These are phyloP conservation scores for Labeo rohita DNA, from an alignment of 2,113 vertebrate species.

Conservation along the genomic window DNA sequence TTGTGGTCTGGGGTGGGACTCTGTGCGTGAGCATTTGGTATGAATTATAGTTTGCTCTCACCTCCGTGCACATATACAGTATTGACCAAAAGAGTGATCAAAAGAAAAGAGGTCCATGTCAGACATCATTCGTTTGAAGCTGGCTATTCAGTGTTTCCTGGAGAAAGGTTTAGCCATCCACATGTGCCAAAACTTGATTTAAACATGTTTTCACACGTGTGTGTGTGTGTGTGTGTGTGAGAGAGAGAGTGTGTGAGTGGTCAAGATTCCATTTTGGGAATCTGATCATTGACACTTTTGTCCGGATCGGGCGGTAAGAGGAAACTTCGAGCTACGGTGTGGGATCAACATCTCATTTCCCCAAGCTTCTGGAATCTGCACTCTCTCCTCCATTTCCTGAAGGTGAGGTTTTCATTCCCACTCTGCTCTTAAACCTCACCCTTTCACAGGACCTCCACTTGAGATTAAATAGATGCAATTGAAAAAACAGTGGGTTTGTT, in stretches of 20 bases:
- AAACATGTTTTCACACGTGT: constrained; percentile 19
- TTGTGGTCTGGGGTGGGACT: constrained; percentile 20
- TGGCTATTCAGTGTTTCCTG: constrained; percentile 26
- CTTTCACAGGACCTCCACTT: constrained; percentile 43
- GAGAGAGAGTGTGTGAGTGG: neutral
- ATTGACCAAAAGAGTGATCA: constrained; percentile 28
- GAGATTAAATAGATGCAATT: constrained; percentile 33
- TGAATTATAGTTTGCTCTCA: constrained; percentile 31
- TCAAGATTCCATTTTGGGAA: constrained; percentile 17
- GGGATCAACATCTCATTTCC: constrained; percentile 42
- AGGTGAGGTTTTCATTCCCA: constrained; percentile 35
- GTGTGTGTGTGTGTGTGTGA: neutral
- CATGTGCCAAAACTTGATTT: constrained; percentile 41
- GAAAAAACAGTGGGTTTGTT: constrained; percentile 45
- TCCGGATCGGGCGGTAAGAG: neutral
- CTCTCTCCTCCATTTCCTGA: constrained; percentile 25
- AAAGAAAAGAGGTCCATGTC: constrained; percentile 60
- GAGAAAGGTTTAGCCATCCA: constrained; percentile 40
- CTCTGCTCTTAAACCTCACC: constrained; percentile 12
- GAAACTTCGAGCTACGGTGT: constrained; percentile 2
- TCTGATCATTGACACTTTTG: constrained; percentile 5
- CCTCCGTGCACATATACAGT: constrained; percentile 35
- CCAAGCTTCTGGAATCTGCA: constrained; percentile 26
- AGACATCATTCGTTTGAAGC: constrained; percentile 32
- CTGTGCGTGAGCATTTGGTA: constrained; percentile 29